Percentiles rank a stretch among this genome's conserved stretches.
phyloP scores from a whole-genome alignment of 2,113 vertebrate species.

The Macroglossus sobrinus region DNA sequence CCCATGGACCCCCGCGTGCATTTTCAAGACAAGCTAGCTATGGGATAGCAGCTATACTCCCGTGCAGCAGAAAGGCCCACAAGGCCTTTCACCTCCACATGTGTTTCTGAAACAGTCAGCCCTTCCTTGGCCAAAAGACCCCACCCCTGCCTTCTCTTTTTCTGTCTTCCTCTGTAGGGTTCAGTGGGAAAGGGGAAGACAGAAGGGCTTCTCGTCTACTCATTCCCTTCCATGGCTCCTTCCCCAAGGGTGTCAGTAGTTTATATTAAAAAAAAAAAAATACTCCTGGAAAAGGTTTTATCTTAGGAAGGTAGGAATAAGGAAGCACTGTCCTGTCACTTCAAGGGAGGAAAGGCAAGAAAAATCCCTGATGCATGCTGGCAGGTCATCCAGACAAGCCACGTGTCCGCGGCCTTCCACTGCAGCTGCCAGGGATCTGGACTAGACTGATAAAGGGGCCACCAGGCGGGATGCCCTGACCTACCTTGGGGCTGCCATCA shows the following conservation, averaged over 20 bases:
- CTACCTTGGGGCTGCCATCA: not conserved
- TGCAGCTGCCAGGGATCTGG: not conserved
- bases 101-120: not conserved
- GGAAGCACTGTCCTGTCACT: not conserved
- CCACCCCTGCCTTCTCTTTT: not conserved
- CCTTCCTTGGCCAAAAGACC: not conserved
- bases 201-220: not conserved
- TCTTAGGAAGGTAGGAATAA: not conserved
- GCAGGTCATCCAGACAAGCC: not conserved
- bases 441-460: not conserved
- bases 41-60: not conserved
- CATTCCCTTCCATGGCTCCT: not conserved
- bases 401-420: not conserved
- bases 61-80: too few species aligned
- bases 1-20: not conserved
- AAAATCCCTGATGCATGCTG: not conserved
- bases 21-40: not conserved
- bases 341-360: not conserved
- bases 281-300: not conserved
- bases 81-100: not conserved
- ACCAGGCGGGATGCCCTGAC: not conserved
- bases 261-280: not conserved
- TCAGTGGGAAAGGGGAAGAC: not conserved
- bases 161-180: not conserved
- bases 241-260: not conserved